Evolutionary conservation across 2,888 invertebrate genomes (phyloP), one percentile per base, ranked within the genome.

Genomic region (Cryptus viduatorius): DNA sequence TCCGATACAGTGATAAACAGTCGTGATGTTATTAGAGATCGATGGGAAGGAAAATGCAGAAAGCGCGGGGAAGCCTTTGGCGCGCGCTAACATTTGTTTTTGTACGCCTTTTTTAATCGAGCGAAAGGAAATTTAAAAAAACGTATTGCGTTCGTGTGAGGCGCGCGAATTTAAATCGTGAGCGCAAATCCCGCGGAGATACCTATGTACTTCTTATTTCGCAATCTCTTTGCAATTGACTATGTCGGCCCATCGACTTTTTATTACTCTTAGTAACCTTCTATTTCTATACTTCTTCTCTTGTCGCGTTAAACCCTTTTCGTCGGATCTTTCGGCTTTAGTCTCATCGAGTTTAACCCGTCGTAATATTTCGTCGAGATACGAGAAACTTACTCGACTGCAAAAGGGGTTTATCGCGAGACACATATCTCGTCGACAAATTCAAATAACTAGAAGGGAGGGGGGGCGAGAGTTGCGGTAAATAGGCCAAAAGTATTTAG

Each of bases 401-500:
- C 72, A 42, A 46, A 65, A 79, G 16, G 37, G 76, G 19, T 79
- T 31, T 76, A 42, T 67, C 76, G n/a, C n/a, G 44, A 19, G 44
- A 69, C 64, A 71, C 73, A 64, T 68, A 44, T 59, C 61, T 69
- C 78, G 61, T 67, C 79, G 69, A 19, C 64, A 31, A 78, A 61
- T 79, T 14, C 37, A 69, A 61, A 76, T 67, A 83, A 78, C 73
- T 73, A 75, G 61, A 7, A 8, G 37, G 37, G 37, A 37, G 8
- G 37, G 24, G 24, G 8, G 37, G 37, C 50, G 83, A 53, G 46
- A 48, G 59, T 59, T 37, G 69, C 78, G 46, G 61, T 48, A 71
- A 31, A 69, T 50, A 61, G 61, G 69, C 69, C 61, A 69, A 61
- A 69, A 78, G 42, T 76, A 68, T 75, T 44, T 90, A 92, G 71